Percentiles rank a stretch among this genome's conserved stretches.
These are phyloP conservation scores for Myiagra hebetior DNA, from an alignment of 2,113 vertebrate genomes.

Conservation along the genomic window DNA sequence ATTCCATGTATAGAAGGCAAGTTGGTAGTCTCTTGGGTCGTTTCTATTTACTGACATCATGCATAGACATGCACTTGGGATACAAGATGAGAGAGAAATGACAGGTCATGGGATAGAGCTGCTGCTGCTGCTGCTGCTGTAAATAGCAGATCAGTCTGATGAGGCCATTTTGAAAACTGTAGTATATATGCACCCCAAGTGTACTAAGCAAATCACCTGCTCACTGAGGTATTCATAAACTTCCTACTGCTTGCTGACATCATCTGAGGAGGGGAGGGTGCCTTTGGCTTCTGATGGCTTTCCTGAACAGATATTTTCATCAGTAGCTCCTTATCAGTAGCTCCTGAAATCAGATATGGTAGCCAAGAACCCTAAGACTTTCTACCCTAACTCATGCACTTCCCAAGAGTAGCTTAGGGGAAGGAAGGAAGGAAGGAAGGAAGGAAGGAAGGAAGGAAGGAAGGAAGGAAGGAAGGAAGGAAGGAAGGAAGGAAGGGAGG, in stretches of 20 bases:
- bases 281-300: neutral
- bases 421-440: no score
- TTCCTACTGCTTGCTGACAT: neutral
- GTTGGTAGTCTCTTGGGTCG: neutral
- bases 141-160: neutral
- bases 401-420: neutral
- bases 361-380: neutral
- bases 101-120: neutral
- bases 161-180: neutral
- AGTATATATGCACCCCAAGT: fast-evolving
- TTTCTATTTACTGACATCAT: neutral
- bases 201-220: neutral
- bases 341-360: neutral
- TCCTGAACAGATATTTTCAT: neutral
- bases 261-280: neutral
- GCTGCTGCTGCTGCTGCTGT: neutral
- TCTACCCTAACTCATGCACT: neutral
- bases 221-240: neutral
- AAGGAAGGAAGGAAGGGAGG: neutral
- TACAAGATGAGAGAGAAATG: fast-evolving
- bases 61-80: neutral
- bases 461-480: neutral
- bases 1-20: neutral
- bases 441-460: neutral
- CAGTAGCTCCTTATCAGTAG: neutral